A percentile compares a stretch with the other conserved stretches of the same genome.
phyloP scores from a whole-genome alignment of 2,888 invertebrate species.

The Crematogaster levior region DNA sequence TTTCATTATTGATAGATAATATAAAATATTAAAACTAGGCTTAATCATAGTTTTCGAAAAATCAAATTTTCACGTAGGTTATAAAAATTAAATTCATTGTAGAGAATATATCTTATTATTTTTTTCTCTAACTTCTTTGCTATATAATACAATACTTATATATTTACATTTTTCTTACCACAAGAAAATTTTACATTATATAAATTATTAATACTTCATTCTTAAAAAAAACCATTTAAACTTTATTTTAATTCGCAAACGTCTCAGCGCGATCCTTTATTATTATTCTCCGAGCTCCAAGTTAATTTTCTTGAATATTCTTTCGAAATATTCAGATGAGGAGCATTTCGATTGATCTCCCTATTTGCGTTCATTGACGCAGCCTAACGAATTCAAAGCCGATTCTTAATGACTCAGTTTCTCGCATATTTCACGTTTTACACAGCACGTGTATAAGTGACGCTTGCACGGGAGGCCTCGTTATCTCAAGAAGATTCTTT shows the following conservation, averaged over 20 bases:
- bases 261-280: background rate
- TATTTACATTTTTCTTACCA: background rate
- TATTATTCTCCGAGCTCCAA: slow-evolving; percentile 17
- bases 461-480: slow-evolving; percentile 54
- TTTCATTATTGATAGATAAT: too few species aligned
- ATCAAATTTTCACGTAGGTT: background rate
- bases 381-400: slow-evolving; percentile 43
- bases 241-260: background rate
- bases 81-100: background rate
- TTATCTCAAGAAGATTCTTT: slow-evolving; percentile 71
- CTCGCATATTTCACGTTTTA: slow-evolving; percentile 59
- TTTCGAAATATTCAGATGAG: slow-evolving; percentile 64
- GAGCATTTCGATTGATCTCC: slow-evolving; percentile 46
- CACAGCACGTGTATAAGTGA: slow-evolving; percentile 33
- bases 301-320: slow-evolving; percentile 39
- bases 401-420: slow-evolving; percentile 54
- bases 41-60: too few species aligned
- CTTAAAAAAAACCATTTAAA: background rate
- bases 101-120: background rate
- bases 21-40: too few species aligned
- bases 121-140: background rate
- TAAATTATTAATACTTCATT: background rate
- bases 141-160: background rate
- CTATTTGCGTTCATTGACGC: slow-evolving; percentile 34
- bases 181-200: background rate